Percentiles rank a stretch among this genome's conserved stretches.
phyloP scores from a whole-genome alignment of 2,888 invertebrate species.

The Agriopis marginaria region DNA sequence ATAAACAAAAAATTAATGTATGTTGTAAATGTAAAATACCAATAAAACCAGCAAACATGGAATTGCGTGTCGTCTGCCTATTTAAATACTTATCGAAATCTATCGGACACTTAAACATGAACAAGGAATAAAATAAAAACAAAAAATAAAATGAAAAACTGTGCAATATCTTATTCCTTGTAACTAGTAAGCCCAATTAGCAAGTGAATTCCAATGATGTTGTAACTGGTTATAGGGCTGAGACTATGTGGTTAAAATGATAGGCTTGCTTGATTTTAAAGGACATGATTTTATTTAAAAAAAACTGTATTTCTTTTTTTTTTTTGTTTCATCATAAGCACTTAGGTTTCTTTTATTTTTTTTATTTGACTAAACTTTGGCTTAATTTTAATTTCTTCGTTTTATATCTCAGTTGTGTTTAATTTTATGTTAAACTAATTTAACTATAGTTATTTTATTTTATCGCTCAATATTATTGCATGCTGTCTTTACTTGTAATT shows the following conservation, averaged over 20 bases:
- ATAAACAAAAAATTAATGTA: background rate
- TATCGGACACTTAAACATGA: conserved; percentile 60
- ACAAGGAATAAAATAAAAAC: conserved; percentile 42
- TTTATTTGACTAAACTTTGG: too few species aligned
- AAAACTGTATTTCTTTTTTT: too few species aligned
- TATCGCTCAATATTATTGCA: too few species aligned
- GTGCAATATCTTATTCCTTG: conserved; percentile 58
- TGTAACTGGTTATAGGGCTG: conserved; percentile 50
- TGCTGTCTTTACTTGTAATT: too few species aligned
- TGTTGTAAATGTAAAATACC: background rate
- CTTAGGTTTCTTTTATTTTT: too few species aligned
- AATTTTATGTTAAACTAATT: too few species aligned
- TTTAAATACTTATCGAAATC: conserved; percentile 75
- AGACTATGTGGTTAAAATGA: conserved; percentile 47
- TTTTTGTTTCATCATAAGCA: too few species aligned
- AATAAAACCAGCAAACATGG: conserved; percentile 43
- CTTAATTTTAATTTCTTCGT: too few species aligned
- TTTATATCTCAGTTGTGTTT: too few species aligned
- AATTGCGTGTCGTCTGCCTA: conserved; percentile 58
- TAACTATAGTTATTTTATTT: too few species aligned
- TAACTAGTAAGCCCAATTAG: conserved; percentile 73
- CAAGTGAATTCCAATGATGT: conserved; percentile 63
- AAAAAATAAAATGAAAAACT: conserved; percentile 47
- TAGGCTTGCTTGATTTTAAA: conserved; percentile 14
- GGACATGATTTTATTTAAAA: background rate